A percentile compares a stretch with the other conserved stretches of the same genome.
Evolutionary conservation across 2,888 invertebrate genomes (phyloP).

Genomic region (Pseudanteris insignis): DNA sequence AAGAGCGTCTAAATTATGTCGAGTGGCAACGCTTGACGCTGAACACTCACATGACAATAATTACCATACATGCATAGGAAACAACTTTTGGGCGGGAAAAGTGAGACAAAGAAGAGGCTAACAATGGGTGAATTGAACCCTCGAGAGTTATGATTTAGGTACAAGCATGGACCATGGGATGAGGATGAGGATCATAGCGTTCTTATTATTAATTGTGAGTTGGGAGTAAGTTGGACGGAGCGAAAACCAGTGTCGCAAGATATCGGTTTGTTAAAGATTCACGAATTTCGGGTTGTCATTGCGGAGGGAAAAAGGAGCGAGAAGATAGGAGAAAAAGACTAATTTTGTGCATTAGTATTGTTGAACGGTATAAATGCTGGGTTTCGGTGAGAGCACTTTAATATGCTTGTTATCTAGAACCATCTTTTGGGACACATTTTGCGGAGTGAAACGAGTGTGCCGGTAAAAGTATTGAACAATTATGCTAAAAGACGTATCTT

Average conservation of each 20-base stretch:
- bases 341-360: constrained; percentile 23
- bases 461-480: constrained; percentile 28
- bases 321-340: constrained; percentile 20
- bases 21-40: no score
- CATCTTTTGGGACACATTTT: constrained; percentile 44
- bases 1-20: no score
- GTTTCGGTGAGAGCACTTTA: constrained; percentile 30
- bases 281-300: constrained; percentile 24
- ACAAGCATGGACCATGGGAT: no score
- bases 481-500: constrained; percentile 12
- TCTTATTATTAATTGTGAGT: constrained; percentile 33
- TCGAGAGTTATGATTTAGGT: no score
- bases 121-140: no score
- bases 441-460: constrained; percentile 15
- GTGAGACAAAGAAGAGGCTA: no score
- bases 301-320: constrained; percentile 5
- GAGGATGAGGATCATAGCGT: constrained; percentile 10
- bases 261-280: constrained; percentile 36
- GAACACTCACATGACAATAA: no score
- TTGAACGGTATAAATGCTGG: constrained; percentile 33
- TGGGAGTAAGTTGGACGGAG: constrained; percentile 21
- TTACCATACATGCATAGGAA: no score
- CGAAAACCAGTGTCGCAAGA: constrained; percentile 56
- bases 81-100: no score
- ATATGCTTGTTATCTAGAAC: constrained; percentile 44